These are phyloP conservation scores for Neolamprologus devosi DNA, from an alignment of 2,113 vertebrate species.

Conservation along the genomic window DNA sequence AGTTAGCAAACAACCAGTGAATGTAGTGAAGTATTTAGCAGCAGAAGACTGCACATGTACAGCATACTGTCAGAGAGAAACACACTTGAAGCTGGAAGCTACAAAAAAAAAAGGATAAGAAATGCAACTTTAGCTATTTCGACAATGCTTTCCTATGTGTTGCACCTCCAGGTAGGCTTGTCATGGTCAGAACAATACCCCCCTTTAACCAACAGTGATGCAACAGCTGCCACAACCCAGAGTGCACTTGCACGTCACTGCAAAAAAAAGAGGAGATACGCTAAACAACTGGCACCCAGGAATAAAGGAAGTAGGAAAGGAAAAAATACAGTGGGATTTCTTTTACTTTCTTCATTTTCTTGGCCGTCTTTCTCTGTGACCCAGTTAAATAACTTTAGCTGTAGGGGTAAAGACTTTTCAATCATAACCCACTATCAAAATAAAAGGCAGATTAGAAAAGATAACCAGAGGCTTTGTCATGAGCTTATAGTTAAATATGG, in stretches of 20 bases:
- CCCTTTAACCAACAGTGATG: neutral
- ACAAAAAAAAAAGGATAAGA: neutral
- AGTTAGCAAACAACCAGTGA: neutral
- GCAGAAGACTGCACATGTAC: neutral
- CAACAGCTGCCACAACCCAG: neutral
- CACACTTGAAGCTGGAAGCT: neutral
- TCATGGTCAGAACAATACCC: neutral
- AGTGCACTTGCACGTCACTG: neutral
- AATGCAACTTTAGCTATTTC: neutral
- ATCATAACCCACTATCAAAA: neutral
- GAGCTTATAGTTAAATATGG: neutral
- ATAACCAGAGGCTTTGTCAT: neutral
- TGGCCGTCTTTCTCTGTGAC: neutral
- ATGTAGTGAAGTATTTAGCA: neutral
- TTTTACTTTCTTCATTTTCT: neutral
- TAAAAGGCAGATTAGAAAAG: neutral
- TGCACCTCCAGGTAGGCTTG: neutral
- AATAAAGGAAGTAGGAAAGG: neutral
- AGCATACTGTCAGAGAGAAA: neutral
- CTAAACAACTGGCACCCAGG: neutral
- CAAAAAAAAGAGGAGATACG: no score
- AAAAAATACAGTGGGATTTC: neutral
- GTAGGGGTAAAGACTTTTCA: neutral
- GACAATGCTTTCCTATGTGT: neutral
- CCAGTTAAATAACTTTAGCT: neutral